A percentile compares a stretch with the other conserved stretches of the same genome.
phyloP scores from a whole-genome alignment of 2,888 invertebrate genomes.

The Drosophila monieri region DNA sequence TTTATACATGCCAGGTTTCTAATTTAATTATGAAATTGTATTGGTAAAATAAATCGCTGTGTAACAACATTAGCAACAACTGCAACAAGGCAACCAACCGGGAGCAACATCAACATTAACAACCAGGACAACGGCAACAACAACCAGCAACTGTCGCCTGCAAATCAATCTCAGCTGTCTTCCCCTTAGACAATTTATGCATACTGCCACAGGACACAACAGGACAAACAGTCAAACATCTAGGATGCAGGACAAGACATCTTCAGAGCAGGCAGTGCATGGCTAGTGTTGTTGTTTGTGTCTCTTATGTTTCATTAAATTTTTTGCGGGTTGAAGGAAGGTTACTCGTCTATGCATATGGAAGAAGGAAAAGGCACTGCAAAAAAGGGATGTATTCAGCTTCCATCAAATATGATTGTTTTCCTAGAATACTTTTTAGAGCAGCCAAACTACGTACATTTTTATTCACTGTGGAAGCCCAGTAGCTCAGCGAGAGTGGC shows the following conservation, averaged over 20 bases:
- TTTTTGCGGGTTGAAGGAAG: slow-evolving; percentile 45
- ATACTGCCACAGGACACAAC: slow-evolving; percentile 41
- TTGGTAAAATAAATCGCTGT: slow-evolving; percentile 9
- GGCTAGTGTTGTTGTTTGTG: slow-evolving; percentile 25
- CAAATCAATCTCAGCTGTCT: slow-evolving; percentile 77
- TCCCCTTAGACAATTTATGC: slow-evolving; percentile 73
- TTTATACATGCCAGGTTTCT: not conserved
- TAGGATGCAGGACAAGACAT: slow-evolving; percentile 39
- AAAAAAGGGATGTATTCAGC: not conserved
- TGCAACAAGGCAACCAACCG: slow-evolving; percentile 14
- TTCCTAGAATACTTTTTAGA: not conserved
- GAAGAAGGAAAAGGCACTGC: slow-evolving; percentile 32
- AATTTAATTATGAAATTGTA: not conserved
- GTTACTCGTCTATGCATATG: slow-evolving; percentile 50
- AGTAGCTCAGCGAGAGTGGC: slow-evolving; percentile 20
- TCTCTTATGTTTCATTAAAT: slow-evolving; percentile 71
- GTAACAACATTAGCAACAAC: slow-evolving; percentile 24
- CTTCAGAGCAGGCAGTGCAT: slow-evolving; percentile 34
- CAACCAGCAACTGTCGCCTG: slow-evolving; percentile 69
- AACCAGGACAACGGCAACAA: slow-evolving; percentile 35
- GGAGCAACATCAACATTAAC: slow-evolving; percentile 24
- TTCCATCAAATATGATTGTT: not conserved
- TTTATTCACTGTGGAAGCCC: not conserved
- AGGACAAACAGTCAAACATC: slow-evolving; percentile 10
- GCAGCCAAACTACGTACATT: not conserved